phyloP scores from a whole-genome alignment of 1,140 invertebrate species.

The Saccostrea cuccullata region DNA sequence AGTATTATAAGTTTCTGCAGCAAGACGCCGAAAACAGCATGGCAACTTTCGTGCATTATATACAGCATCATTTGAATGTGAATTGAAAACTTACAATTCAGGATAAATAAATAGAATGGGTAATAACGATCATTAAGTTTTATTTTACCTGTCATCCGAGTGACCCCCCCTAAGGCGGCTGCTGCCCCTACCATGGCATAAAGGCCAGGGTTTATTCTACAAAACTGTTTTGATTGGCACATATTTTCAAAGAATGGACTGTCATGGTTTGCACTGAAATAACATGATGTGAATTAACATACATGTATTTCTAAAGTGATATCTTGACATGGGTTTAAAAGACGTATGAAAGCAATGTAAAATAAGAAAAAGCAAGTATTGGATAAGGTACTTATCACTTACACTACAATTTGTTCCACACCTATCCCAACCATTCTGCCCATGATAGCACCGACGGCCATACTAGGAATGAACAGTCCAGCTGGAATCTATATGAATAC shows the following conservation, averaged over 20 bases:
- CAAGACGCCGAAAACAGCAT: too few species aligned
- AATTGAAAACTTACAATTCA: too few species aligned
- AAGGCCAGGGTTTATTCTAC: slow-evolving; percentile 95
- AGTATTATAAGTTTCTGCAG: too few species aligned
- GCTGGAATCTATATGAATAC: slow-evolving; percentile 76
- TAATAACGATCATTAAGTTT: too few species aligned
- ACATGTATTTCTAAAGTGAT: too few species aligned
- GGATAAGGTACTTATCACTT: slow-evolving; percentile 53
- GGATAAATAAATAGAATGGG: too few species aligned
- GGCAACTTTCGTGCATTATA: too few species aligned
- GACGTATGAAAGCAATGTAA: too few species aligned
- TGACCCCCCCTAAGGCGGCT: slow-evolving; percentile 98
- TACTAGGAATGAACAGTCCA: slow-evolving; percentile 81
- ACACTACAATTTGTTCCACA: slow-evolving; percentile 94
- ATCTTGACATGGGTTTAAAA: too few species aligned
- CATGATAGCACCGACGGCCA: slow-evolving; percentile 92
- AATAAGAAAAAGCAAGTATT: too few species aligned
- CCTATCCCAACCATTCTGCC: slow-evolving; percentile 97
- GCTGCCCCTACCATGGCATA: slow-evolving; percentile 99
- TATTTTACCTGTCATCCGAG: slow-evolving; percentile 92
- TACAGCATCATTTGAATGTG: too few species aligned
- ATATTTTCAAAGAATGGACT: slow-evolving; percentile 95
- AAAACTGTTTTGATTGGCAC: slow-evolving; percentile 94
- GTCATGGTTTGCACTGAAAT: slow-evolving; percentile 85
- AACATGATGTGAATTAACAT: too few species aligned